Evolutionary conservation across 2,888 invertebrate species (phyloP), one percentile per base, ranked within the genome.

Genomic region (Crocallis elinguaria): DNA sequence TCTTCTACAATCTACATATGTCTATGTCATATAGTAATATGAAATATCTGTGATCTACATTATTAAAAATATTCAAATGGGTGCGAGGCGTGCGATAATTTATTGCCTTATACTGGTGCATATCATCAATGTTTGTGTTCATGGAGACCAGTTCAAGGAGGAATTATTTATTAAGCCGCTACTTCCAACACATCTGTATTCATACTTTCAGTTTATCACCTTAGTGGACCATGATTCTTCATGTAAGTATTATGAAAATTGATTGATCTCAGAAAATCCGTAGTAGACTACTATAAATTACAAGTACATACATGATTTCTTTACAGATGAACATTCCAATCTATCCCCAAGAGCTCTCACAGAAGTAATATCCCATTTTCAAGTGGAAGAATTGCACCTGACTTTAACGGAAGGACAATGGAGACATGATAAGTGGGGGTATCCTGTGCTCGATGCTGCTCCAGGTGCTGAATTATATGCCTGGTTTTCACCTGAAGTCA

Each of bases 391-490:
- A 81, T 84, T 99, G 13, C 98, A 98, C 75, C 92, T 99, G 39
- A 96, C 96, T 50, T 92, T 99, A 52, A 98, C 98, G 0, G 97
- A 98, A 83, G 99, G 99, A 0, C 91, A 97, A 48, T 99, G 99
- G 99, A 94, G 96, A 57, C 96, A 98, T 81, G 94, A 96, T 65
- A 94, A 94, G 49, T 99, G 99, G 99, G 99, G 99, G 0, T 98
- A 98, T 86, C 98, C 98, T 1, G 94, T 97, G 19, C 84, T 95
- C 8, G 96, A 97, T 81, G 96, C 98, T 2, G 96, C 98, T 0
- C 96, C 98, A 0, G 99, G 99, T 4, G 98, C 98, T 1, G 98
- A 99, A 82, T 92, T 99, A 0, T 97, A 96, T 93, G 97, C 96
- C 0, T 98, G 98, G 98, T 99, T 99, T 77, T 93, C 94, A 56